A percentile compares a stretch with the other conserved stretches of the same genome.
Conservation (phyloP, 1,140 invertebrate genomes). For the Sminthurinus signatus region DNA sequence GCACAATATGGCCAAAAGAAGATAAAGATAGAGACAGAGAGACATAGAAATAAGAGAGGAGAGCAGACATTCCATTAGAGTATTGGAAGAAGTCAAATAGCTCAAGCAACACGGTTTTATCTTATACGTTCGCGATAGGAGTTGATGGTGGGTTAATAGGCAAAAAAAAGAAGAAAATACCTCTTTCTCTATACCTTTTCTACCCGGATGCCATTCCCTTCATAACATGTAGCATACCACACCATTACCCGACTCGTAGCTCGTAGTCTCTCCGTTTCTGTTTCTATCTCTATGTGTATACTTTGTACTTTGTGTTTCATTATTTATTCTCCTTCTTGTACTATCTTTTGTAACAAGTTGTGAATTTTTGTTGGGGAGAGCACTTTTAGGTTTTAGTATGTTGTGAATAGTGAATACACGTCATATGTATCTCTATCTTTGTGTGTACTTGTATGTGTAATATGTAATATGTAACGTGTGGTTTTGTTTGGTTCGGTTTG, state of each 20-base stretch:
- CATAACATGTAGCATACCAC: too few relatives aligned
- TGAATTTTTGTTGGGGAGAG: constrained; percentile 11
- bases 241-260: not conserved
- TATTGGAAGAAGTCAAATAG: constrained; percentile 7
- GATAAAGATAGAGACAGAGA: too few relatives aligned
- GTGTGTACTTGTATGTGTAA: too few relatives aligned
- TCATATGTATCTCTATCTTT: too few relatives aligned
- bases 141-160: constrained; percentile 4
- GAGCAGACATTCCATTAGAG: not conserved
- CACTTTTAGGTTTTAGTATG: too few relatives aligned
- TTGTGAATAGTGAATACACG: too few relatives aligned
- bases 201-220: constrained; percentile 12
- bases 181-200: too few relatives aligned
- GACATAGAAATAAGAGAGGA: too few relatives aligned
- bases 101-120: constrained; percentile 9
- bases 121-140: not conserved
- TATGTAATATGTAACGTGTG: too few relatives aligned
- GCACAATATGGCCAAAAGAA: too few relatives aligned
- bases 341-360: constrained; percentile 4
- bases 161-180: too few relatives aligned
- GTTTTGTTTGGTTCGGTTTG: not conserved
- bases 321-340: not conserved
- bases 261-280: not conserved
- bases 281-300: too few relatives aligned
- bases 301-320: not conserved